Conservation (phyloP, 2,888 invertebrate species). For the Latrodectus hesperus region DNA sequence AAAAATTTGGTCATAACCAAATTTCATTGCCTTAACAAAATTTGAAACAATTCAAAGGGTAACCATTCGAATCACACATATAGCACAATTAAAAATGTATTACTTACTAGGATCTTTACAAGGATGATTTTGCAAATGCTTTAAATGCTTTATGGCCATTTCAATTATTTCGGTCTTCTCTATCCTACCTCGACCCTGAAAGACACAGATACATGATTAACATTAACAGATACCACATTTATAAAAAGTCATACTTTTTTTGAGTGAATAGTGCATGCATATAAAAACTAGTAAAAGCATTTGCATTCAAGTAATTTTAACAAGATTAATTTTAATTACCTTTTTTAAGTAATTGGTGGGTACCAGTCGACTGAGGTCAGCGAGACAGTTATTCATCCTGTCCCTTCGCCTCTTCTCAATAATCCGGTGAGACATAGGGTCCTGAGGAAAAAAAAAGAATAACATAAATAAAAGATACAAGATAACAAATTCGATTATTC, state of each 20-base stretch:
- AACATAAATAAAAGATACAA: too few species aligned
- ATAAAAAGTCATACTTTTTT: too few species aligned
- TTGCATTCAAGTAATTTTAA: background rate
- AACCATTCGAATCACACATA: background rate
- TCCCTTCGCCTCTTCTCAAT: slow-evolving; percentile 96
- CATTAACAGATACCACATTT: too few species aligned
- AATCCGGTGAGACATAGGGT: slow-evolving; percentile 97
- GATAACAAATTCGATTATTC: too few species aligned
- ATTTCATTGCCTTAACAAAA: too few species aligned
- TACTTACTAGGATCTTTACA: slow-evolving; percentile 73
- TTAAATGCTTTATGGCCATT: slow-evolving; percentile 96
- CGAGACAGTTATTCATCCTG: slow-evolving; percentile 97
- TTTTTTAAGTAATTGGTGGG: slow-evolving; percentile 95
- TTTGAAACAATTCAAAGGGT: too few species aligned
- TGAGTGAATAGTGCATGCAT: too few species aligned
- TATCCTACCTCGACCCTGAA: slow-evolving; percentile 88
- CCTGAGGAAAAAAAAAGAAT: slow-evolving; percentile 78
- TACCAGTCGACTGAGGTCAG: slow-evolving; percentile 92
- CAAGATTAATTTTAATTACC: slow-evolving; percentile 71
- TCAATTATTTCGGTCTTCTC: slow-evolving; percentile 99
- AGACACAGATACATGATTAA: background rate
- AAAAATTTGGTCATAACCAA: too few species aligned
- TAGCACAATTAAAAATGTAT: background rate
- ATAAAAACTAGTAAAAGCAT: too few species aligned
- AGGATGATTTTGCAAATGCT: slow-evolving; percentile 82